Conservation (phyloP, 2,888 invertebrate genomes). For the Osmoderma eremita region DNA sequence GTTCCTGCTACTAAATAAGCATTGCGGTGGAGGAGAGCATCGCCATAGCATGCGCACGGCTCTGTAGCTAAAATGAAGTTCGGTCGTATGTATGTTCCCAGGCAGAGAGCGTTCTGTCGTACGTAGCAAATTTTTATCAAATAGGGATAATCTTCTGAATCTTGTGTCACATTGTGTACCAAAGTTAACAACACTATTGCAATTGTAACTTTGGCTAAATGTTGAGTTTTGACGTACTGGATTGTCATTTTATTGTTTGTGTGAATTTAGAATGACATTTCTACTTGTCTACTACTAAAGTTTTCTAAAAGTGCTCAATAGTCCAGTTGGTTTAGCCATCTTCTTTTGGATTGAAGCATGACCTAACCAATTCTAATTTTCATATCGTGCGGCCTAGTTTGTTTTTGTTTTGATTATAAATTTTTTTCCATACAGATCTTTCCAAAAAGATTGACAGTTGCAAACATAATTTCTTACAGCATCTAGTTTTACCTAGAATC, state of each 20-base stretch:
- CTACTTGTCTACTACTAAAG: no score
- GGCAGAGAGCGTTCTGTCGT: background rate
- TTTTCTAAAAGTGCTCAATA: no score
- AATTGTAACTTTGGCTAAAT: background rate
- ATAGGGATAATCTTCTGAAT: background rate
- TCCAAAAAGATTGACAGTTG: no score
- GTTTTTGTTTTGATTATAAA: no score
- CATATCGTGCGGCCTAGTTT: no score
- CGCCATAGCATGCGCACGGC: constrained; percentile 9
- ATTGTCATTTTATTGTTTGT: constrained; percentile 8
- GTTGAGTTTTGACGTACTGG: constrained; percentile 3
- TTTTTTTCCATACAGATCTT: no score
- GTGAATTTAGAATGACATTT: no score
- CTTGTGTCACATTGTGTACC: background rate
- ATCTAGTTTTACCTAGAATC: no score
- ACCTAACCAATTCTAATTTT: no score
- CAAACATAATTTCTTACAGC: no score
- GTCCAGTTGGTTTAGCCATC: no score
- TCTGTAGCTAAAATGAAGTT: constrained; percentile 9
- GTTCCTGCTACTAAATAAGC: constrained; percentile 16
- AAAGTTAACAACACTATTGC: background rate
- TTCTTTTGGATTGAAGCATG: no score
- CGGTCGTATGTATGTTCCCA: constrained; percentile 16
- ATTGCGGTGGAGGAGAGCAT: background rate
- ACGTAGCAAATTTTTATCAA: constrained; percentile 18